Evolutionary conservation across 2,888 invertebrate genomes (phyloP), one percentile per base, ranked within the genome.

Genomic region (Ypsolopha sequella): DNA sequence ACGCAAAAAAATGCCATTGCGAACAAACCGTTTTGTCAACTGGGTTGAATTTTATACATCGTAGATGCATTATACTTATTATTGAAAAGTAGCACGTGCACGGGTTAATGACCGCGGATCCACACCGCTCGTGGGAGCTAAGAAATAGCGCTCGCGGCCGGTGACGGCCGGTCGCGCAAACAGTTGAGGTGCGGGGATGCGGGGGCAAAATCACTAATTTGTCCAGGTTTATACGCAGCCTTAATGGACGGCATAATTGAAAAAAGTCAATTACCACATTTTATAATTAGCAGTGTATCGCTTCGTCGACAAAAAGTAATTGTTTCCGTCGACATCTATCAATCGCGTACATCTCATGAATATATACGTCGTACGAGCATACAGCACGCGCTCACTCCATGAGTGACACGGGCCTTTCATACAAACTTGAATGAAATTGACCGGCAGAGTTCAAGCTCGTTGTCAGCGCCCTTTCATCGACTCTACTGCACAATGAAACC

Each of bases 251-350:
- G 67, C 70, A 70, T 79, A 80, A 82, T 82, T 81, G 80, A 80
- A 82, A 50, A 80, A 78, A 77, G 68, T 73, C 76, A 80, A 82
- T 79, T 79, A 80, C 79, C 79, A 81, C 77, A 78, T 80, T 81
- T 80, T 78, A 78, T 82, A 80, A 84, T 84, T 84, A 82, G 82
- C 75, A 73, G 70, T 74, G 73, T 78, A 77, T 74, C 73, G 69
- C 60, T 67, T 64, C 62, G 68, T 73, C 73, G 72, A 77, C 81
- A 80, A 80, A 82, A 80, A 81, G 68, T 80, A 80, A 86, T 84
- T 82, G 82, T 85, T 84, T 79, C 68, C 66, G 38, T 43, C 73
- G 75, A 75, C 75, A 69, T 69, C 67, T 66, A 73, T 81, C 76
- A 76, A 73, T 68, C 64, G 58, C 54, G 48, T 39, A 11, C n/a